Evolutionary conservation across 2,888 invertebrate genomes (phyloP), one percentile per base, ranked within the genome.

Genomic region (Prosopocoilus inquinatus): DNA sequence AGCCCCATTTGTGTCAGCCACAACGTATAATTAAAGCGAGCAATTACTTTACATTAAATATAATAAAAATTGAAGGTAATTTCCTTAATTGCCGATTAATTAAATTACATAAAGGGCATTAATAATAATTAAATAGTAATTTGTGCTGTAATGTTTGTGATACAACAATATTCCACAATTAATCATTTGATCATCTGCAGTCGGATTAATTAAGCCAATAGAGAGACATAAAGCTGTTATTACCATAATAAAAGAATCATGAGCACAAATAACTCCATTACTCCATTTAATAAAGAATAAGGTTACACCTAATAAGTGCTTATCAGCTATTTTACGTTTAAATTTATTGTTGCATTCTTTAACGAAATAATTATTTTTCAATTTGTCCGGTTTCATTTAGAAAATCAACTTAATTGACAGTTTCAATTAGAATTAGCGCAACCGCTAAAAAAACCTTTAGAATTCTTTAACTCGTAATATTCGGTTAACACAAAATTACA

Each of bases 41-140:
- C 57, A 52, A 60, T 60, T 55, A 55, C 47, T 34, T 28, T 39
- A 47, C 45, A 62, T 55, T 57, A 62, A 47, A 43, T 36, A 50
- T 54, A 60, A 65, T 62, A 63, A 65, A 60, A 64, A 64, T 64
- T 67, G 66, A 67, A 66, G 61, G 71, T 73, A 74, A 74, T 74
- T 71, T 68, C 70, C 72, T 73, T 74, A 73, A 71, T 67, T 64
- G 67, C 59, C 67, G 65, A 74, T 73, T 73, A 73, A 68, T 65
- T 68, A 65, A 70, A 72, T 72, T 71, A 69, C 67, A 60, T 63
- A 64, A 63, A 66, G 54, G 53, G 63, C 66, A 68, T 68, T 67
- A 68, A 68, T 68, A 67, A 68, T 65, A 66, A 68, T 68, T 68
- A 68, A 68, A 68, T 65, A 62, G 66, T 62, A 66, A 68, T 67